A percentile compares a stretch with the other conserved stretches of the same genome.
Evolutionary conservation across 2,113 vertebrate species (phyloP).

Genomic region (Paracanthobrama guichenoti): DNA sequence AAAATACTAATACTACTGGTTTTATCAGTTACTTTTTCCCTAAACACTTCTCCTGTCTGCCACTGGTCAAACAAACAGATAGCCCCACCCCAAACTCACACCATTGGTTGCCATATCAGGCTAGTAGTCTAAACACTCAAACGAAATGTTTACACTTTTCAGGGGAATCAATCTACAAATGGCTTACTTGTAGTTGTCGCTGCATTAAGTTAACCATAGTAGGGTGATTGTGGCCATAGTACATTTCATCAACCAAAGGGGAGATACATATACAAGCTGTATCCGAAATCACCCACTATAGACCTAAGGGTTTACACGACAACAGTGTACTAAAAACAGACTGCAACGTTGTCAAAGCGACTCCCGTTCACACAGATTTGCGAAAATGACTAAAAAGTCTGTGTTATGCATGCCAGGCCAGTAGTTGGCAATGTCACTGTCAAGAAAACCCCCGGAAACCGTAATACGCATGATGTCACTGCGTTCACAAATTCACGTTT

Average conservation of each 20-base stretch:
- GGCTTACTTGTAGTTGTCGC: neutral
- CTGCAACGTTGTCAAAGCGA: no score
- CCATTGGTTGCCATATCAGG: neutral
- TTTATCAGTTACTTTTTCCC: neutral
- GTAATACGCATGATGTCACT: no score
- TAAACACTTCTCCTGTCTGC: neutral
- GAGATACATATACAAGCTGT: no score
- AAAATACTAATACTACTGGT: neutral
- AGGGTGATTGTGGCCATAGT: neutral
- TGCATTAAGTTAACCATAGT: neutral
- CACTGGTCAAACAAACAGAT: neutral
- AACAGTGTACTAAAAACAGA: no score
- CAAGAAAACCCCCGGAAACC: no score
- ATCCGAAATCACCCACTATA: no score
- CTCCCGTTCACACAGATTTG: no score
- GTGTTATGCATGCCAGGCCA: no score
- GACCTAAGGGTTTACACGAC: no score
- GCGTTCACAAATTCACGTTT: no score
- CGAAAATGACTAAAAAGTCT: no score
- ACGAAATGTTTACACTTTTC: neutral
- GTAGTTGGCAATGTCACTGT: no score
- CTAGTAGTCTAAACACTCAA: neutral
- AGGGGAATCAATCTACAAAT: neutral
- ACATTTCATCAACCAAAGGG: neutral
- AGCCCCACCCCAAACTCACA: neutral